Evolutionary conservation across 2,888 invertebrate genomes (phyloP).

Genomic region (Apeira syringaria): DNA sequence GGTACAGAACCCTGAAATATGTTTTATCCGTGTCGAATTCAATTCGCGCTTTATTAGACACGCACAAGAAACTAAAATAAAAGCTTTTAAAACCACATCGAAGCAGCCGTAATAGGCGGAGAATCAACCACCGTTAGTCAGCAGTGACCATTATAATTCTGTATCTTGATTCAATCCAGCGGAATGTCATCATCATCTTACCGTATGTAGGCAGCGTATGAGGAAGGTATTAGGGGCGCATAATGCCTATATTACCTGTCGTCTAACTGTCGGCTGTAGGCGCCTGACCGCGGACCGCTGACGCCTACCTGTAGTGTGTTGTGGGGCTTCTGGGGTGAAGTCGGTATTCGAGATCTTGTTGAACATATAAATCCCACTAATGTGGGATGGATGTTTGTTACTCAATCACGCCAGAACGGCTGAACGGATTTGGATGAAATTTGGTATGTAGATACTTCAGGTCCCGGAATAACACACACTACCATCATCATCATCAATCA

Average conservation of each 20-base stretch:
- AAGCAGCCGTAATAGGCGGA: neutral
- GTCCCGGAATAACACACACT: no score
- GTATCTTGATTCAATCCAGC: conserved; percentile 15
- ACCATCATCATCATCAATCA: no score
- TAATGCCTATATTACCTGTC: conserved; percentile 36
- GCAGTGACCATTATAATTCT: conserved; percentile 14
- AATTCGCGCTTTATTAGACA: neutral
- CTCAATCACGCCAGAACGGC: no score
- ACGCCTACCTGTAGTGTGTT: conserved; percentile 28
- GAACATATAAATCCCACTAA: no score
- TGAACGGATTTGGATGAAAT: no score
- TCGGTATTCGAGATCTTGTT: no score
- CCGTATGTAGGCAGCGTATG: conserved; percentile 31
- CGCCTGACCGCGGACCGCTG: conserved; percentile 39
- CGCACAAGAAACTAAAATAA: neutral
- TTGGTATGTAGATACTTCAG: no score
- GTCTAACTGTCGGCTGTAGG: conserved; percentile 39
- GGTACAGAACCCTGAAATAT: no score
- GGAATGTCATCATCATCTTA: conserved; percentile 20
- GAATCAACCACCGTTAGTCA: conserved; percentile 6
- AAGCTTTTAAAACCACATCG: neutral
- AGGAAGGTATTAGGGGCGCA: conserved; percentile 48
- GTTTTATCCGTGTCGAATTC: no score
- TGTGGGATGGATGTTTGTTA: no score
- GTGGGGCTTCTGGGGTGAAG: conserved; percentile 8